Evolutionary conservation across 2,113 vertebrate species (phyloP).

Genomic region (Arvicanthis niloticus): DNA sequence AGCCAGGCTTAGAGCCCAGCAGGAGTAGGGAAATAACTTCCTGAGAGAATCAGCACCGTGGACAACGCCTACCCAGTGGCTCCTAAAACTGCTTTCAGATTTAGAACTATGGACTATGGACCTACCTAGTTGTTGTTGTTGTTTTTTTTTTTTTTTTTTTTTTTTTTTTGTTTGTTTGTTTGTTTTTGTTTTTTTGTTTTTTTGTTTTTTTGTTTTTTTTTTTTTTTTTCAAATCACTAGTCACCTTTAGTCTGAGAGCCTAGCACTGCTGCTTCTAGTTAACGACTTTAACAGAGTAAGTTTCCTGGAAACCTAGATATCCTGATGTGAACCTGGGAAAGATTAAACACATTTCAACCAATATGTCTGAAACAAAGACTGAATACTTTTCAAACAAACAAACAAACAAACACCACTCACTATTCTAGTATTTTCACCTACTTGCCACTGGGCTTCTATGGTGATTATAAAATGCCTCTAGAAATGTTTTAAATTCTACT

Average conservation of each 20-base stretch:
- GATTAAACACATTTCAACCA: slow-evolving; percentile 23
- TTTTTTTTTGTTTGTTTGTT: too few species aligned
- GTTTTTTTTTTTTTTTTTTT: not conserved
- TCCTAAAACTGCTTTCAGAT: not conserved
- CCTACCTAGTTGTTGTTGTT: not conserved
- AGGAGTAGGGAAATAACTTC: not conserved
- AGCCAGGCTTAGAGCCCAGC: not conserved
- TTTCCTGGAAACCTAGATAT: slow-evolving; percentile 40
- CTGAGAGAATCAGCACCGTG: slow-evolving; percentile 80
- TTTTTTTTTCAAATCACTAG: not conserved
- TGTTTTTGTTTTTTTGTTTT: too few species aligned
- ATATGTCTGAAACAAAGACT: slow-evolving; percentile 35
- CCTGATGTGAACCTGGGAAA: not conserved
- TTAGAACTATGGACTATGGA: not conserved
- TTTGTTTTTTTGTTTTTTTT: not conserved
- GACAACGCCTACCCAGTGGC: slow-evolving; percentile 69
- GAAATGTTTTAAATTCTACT: slow-evolving; percentile 68
- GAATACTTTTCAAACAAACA: slow-evolving; percentile 64
- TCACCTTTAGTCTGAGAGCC: slow-evolving; percentile 5
- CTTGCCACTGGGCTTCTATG: not conserved
- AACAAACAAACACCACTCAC: slow-evolving; percentile 37
- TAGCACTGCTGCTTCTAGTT: not conserved
- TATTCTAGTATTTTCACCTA: slow-evolving; percentile 3
- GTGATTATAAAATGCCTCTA: slow-evolving; percentile 34
- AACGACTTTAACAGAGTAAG: slow-evolving; percentile 15